These are phyloP conservation scores for Lordiphosa fenestrarum DNA, from an alignment of 2,888 invertebrate species.

Conservation along the genomic window DNA sequence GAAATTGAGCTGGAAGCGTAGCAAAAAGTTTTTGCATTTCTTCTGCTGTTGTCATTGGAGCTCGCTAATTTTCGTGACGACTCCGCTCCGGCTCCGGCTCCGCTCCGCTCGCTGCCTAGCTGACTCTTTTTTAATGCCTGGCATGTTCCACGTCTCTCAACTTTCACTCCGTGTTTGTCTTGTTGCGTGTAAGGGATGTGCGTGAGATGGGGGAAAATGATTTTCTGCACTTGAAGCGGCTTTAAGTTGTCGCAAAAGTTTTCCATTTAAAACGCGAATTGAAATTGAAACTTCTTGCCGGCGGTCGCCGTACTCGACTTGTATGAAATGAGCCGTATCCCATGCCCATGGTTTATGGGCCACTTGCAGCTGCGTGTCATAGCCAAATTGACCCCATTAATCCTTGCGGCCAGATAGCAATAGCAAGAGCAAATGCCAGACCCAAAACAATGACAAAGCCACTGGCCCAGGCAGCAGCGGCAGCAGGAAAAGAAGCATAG, in stretches of 20 bases:
- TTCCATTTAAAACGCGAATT: slow-evolving; percentile 45
- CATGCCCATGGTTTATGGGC: slow-evolving; percentile 47
- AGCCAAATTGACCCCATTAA: slow-evolving; percentile 77
- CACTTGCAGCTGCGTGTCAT: slow-evolving; percentile 48
- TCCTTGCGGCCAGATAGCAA: slow-evolving; percentile 40
- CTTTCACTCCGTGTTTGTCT: slow-evolving; percentile 43
- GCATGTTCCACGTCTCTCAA: slow-evolving; percentile 54
- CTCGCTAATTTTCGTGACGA: slow-evolving; percentile 63
- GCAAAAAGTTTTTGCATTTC: slow-evolving; percentile 58
- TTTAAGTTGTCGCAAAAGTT: slow-evolving; percentile 52
- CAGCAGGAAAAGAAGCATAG: slow-evolving; percentile 5
- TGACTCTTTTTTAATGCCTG: slow-evolving; percentile 30
- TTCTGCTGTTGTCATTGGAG: slow-evolving; percentile 59
- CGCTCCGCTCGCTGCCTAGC: slow-evolving; percentile 6
- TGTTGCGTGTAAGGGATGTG: slow-evolving; percentile 56
- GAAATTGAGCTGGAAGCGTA: slow-evolving; percentile 55
- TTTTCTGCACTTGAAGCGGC: slow-evolving; percentile 29
- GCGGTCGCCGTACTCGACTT: slow-evolving; percentile 27
- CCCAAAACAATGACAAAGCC: slow-evolving; percentile 38
- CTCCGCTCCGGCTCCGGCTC: slow-evolving; percentile 7
- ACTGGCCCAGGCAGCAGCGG: slow-evolving; percentile 36
- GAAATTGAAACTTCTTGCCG: slow-evolving; percentile 40
- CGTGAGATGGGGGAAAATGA: slow-evolving; percentile 34
- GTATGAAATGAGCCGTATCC: slow-evolving; percentile 53
- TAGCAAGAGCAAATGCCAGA: slow-evolving; percentile 31